phyloP scores from a whole-genome alignment of 2,797 vertebrate genomes.

The Decapterus maruadsi region DNA sequence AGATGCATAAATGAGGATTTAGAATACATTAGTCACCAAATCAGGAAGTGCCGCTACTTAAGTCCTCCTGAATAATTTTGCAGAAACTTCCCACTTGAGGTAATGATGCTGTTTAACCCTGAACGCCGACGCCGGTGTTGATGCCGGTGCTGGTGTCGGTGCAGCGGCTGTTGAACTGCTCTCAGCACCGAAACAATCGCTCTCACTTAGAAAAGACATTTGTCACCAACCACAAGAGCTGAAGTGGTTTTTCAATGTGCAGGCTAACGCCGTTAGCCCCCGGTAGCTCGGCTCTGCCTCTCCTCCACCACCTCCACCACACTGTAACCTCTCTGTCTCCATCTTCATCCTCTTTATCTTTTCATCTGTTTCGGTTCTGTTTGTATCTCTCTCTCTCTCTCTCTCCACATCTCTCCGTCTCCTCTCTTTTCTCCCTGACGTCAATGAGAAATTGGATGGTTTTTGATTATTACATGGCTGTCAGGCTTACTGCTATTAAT shows the following conservation, averaged over 20 bases:
- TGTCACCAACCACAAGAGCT: neutral
- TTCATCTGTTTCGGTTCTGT: slow-evolving; percentile 55
- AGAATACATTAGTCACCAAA: neutral
- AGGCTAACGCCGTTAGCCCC: neutral
- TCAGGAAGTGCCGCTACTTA: neutral
- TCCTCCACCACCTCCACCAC: too few species aligned
- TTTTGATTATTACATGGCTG: slow-evolving; percentile 78
- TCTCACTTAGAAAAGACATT: slow-evolving; percentile 5
- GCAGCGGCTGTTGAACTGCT: slow-evolving; percentile 15
- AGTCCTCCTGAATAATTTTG: neutral
- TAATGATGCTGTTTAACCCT: neutral
- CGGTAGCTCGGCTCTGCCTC: neutral
- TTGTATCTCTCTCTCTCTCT: slow-evolving; percentile 45
- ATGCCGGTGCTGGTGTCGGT: too few species aligned
- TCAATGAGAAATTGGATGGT: slow-evolving; percentile 74
- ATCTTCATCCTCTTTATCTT: slow-evolving; percentile 36
- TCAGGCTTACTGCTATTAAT: slow-evolving; percentile 78
- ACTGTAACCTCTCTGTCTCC: too few species aligned
- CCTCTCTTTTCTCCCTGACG: slow-evolving; percentile 58
- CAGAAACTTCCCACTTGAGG: slow-evolving; percentile 11
- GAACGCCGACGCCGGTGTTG: neutral
- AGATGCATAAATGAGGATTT: neutral
- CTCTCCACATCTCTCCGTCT: slow-evolving; percentile 13
- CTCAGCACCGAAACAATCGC: neutral
- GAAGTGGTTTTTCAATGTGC: neutral